Evolutionary conservation across 2,797 vertebrate genomes (phyloP).

Genomic region (Esox lucius): DNA sequence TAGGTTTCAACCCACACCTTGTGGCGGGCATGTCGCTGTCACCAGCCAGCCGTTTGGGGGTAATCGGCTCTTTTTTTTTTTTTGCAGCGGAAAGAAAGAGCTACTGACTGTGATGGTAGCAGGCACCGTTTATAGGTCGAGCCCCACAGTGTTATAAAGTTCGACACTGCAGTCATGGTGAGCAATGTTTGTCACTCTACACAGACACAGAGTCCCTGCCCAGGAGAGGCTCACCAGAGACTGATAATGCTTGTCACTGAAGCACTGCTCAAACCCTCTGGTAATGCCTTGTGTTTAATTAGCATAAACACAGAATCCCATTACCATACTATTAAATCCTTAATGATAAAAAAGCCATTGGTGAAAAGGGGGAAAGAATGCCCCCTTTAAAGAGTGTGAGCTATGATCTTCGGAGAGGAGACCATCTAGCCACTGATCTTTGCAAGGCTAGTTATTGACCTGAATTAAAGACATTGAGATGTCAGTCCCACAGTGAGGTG

Average conservation of each 20-base stretch:
- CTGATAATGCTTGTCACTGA: slow-evolving; percentile 4
- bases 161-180: slow-evolving; percentile 21
- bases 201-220: slow-evolving; percentile 31
- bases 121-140: slow-evolving; percentile 21
- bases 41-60: neutral
- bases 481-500: neutral
- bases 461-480: neutral
- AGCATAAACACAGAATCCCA: slow-evolving; percentile 31
- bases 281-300: slow-evolving; percentile 41
- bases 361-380: neutral
- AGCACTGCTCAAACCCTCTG: slow-evolving; percentile 27
- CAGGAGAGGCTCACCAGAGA: slow-evolving; percentile 23
- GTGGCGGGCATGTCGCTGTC: slow-evolving; percentile 36
- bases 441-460: neutral
- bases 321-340: slow-evolving; percentile 30
- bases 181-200: slow-evolving; percentile 19
- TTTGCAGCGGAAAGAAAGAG: neutral
- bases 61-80: neutral
- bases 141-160: slow-evolving; percentile 1
- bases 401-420: neutral
- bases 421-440: neutral
- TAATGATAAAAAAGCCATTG: slow-evolving; percentile 2
- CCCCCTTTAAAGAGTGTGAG: neutral
- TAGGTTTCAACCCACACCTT: slow-evolving; percentile 48
- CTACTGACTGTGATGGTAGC: neutral